Conservation (phyloP, 2,113 vertebrate genomes). For the Lota lota region DNA sequence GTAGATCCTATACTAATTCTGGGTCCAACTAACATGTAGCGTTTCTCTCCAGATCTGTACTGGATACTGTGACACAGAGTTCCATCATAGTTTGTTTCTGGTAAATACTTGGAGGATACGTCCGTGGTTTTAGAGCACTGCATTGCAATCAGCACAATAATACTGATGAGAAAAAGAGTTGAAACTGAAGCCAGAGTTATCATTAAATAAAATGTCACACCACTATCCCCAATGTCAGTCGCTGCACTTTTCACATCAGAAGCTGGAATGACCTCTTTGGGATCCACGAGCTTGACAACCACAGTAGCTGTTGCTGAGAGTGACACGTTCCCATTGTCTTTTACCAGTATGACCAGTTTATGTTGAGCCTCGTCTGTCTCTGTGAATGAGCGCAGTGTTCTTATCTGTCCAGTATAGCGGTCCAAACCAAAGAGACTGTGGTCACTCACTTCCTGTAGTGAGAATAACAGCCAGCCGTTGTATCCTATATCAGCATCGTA, state of each 20-base stretch:
- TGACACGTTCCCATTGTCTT: too few species aligned
- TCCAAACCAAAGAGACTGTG: too few species aligned
- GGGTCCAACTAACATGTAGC: slow-evolving; percentile 66
- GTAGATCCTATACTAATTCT: slow-evolving; percentile 68
- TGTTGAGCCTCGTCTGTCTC: too few species aligned
- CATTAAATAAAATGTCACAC: slow-evolving; percentile 52
- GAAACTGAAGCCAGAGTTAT: slow-evolving; percentile 59
- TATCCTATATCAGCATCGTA: slow-evolving; percentile 52
- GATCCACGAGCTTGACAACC: slow-evolving; percentile 38
- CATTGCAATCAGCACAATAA: slow-evolving; percentile 47
- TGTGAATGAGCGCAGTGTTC: too few species aligned
- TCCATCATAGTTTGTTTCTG: slow-evolving; percentile 54
- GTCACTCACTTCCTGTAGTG: too few species aligned
- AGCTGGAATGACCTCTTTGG: slow-evolving; percentile 39
- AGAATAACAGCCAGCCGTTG: slow-evolving; percentile 44
- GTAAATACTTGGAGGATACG: slow-evolving; percentile 51
- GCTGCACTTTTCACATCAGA: slow-evolving; percentile 43
- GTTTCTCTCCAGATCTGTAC: slow-evolving; percentile 66
- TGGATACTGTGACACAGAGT: slow-evolving; percentile 69
- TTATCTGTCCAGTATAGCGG: too few species aligned
- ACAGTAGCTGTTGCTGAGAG: too few species aligned
- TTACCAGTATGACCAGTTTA: too few species aligned
- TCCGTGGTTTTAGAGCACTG: slow-evolving; percentile 50
- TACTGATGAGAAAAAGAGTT: slow-evolving; percentile 49
- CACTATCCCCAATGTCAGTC: slow-evolving; percentile 32